A percentile compares a stretch with the other conserved stretches of the same genome.
Conservation (phyloP, 2,113 vertebrate species). For the Caloenas nicobarica region DNA sequence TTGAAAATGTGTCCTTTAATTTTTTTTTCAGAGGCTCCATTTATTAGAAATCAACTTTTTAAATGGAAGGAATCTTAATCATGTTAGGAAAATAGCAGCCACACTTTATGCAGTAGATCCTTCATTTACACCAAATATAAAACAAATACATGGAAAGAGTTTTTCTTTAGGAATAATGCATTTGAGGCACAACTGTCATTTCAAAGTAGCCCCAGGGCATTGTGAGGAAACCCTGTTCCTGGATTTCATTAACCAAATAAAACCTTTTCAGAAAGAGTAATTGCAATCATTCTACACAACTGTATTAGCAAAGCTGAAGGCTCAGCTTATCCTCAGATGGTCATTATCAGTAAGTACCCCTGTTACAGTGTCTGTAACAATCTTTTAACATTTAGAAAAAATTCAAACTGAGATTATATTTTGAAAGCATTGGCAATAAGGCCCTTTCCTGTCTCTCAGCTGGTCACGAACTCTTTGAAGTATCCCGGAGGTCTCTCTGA, state of each 20-base stretch:
- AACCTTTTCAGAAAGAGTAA: neutral
- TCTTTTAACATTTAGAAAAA: neutral
- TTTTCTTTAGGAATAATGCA: neutral
- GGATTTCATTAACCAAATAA: neutral
- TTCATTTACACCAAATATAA: neutral
- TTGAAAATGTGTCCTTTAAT: neutral
- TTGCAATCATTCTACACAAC: neutral
- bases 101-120: neutral
- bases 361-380: neutral
- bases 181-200: neutral
- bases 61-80: neutral
- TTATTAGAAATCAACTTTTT: neutral
- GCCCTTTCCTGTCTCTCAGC: neutral
- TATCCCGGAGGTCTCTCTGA: neutral
- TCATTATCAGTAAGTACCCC: neutral
- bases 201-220: neutral
- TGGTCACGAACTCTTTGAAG: neutral
- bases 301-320: neutral
- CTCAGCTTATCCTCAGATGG: neutral
- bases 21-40: neutral
- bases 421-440: neutral
- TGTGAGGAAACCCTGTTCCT: neutral
- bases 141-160: neutral
- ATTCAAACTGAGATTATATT: neutral
- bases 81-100: neutral